Percentiles rank a stretch among this genome's conserved stretches.
Evolutionary conservation across 2,797 vertebrate species (phyloP).

Genomic region (Poecilia picta): DNA sequence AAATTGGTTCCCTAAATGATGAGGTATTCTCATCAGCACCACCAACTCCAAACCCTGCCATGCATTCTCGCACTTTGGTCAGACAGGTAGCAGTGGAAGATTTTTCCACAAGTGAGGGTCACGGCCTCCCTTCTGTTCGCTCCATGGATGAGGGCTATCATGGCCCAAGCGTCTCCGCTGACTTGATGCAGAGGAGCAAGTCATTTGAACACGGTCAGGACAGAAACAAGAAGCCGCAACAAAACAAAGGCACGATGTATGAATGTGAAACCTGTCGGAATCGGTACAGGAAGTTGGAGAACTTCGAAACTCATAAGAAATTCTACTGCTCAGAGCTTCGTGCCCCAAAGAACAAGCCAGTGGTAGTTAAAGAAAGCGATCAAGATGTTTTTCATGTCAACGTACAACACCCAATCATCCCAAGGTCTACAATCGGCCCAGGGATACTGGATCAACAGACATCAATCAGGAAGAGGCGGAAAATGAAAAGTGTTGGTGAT

Average conservation of each 20-base stretch:
- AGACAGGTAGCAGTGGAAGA: conserved; percentile 95
- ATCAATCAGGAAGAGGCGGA: conserved; percentile 94
- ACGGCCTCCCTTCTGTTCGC: conserved; percentile 81
- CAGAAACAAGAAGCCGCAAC: conserved; percentile 88
- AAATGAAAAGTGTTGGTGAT: conserved; percentile 98
- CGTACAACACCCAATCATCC: conserved; percentile 82
- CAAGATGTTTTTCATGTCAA: conserved; percentile 80
- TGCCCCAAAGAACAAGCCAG: conserved; percentile 93
- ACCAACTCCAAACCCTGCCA: conserved; percentile 85
- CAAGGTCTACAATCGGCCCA: conserved; percentile 79
- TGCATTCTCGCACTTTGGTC: conserved; percentile 91
- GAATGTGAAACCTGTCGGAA: conserved; percentile 99
- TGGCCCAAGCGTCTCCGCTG: conserved; percentile 78
- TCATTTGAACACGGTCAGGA: conserved; percentile 86
- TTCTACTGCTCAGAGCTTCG: conserved; percentile 99
- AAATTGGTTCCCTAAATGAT: conserved; percentile 90
- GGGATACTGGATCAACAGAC: conserved; percentile 89
- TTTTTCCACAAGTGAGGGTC: conserved; percentile 87
- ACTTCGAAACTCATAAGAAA: conserved; percentile 99
- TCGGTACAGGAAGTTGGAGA: conserved; percentile 95
- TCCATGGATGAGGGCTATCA: conserved; percentile 89
- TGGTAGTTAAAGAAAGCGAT: conserved; percentile 83
- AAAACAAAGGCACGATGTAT: conserved; percentile 96
- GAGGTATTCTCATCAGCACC: conserved; percentile 95
- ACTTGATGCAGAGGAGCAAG: conserved; percentile 85